Evolutionary conservation across 1,140 invertebrate genomes (phyloP).

Genomic region (Planococcus citri): DNA sequence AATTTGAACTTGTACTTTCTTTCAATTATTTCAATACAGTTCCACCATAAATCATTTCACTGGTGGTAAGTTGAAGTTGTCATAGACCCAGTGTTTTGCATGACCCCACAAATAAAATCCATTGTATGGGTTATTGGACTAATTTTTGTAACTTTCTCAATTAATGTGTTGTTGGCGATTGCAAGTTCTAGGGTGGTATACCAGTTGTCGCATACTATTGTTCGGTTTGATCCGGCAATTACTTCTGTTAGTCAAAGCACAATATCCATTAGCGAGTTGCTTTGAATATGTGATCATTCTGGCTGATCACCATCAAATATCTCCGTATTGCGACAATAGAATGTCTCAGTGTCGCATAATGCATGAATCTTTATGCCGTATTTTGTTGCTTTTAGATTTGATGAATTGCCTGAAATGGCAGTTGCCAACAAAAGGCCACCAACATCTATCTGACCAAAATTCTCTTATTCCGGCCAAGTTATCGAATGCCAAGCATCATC

Average conservation of each 20-base stretch:
- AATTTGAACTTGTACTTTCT: too few species aligned
- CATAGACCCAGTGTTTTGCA: too few species aligned
- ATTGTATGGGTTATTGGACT: too few species aligned
- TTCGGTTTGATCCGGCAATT: not conserved
- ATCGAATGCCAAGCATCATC: not conserved
- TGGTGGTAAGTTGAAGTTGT: too few species aligned
- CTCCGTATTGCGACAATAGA: constrained; percentile 30
- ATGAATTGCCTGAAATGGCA: constrained; percentile 33
- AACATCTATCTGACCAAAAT: not conserved
- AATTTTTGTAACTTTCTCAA: too few species aligned
- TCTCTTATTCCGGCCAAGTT: not conserved
- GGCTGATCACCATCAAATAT: constrained; percentile 29
- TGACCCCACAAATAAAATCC: too few species aligned
- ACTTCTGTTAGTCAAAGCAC: not conserved
- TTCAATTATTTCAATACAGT: too few species aligned
- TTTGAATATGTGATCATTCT: constrained; percentile 30
- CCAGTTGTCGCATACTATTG: not conserved
- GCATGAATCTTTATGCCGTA: constrained; percentile 36
- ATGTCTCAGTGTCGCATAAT: constrained; percentile 29
- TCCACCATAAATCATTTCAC: too few species aligned
- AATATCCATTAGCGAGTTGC: not conserved
- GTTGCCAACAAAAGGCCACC: not conserved
- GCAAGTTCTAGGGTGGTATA: not conserved
- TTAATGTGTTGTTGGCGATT: not conserved
- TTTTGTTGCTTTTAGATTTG: constrained; percentile 33